Conservation (phyloP, 2,113 vertebrate genomes). For the Myrmecobius fasciatus region DNA sequence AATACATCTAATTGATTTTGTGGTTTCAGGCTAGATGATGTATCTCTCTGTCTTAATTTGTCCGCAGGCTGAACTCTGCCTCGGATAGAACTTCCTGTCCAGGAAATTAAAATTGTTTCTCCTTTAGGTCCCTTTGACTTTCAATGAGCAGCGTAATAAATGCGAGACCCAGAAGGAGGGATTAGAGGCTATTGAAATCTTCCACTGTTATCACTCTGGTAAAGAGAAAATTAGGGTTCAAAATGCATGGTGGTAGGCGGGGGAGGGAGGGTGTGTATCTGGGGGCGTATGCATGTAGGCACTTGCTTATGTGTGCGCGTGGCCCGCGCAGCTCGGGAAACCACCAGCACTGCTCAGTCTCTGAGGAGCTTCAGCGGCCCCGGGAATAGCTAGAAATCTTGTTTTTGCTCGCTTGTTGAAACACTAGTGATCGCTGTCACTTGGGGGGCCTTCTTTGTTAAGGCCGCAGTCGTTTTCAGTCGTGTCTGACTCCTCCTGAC, state of each 20-base stretch:
- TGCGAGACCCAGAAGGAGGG: not conserved
- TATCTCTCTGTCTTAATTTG: not conserved
- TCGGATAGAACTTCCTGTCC: not conserved
- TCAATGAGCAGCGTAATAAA: not conserved
- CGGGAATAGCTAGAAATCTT: not conserved
- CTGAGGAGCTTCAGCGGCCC: not conserved
- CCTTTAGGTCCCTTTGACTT: not conserved
- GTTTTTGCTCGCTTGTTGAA: not conserved
- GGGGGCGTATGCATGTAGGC: not conserved
- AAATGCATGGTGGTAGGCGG: not conserved
- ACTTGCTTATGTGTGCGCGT: not conserved
- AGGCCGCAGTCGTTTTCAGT: not conserved
- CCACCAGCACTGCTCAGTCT: rapidly evolving
- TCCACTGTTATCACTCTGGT: not conserved
- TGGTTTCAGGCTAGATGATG: not conserved
- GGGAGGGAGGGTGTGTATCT: not conserved
- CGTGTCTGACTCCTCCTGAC: not conserved
- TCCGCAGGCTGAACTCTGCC: not conserved
- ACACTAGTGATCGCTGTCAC: not conserved
- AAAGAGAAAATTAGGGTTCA: not conserved
- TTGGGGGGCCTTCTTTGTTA: too few species aligned
- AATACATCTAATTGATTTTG: not conserved
- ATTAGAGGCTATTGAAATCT: not conserved
- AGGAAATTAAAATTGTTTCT: not conserved
- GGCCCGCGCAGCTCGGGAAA: not conserved